phyloP scores from a whole-genome alignment of 1,140 invertebrate species.

The Hycleus cichorii region DNA sequence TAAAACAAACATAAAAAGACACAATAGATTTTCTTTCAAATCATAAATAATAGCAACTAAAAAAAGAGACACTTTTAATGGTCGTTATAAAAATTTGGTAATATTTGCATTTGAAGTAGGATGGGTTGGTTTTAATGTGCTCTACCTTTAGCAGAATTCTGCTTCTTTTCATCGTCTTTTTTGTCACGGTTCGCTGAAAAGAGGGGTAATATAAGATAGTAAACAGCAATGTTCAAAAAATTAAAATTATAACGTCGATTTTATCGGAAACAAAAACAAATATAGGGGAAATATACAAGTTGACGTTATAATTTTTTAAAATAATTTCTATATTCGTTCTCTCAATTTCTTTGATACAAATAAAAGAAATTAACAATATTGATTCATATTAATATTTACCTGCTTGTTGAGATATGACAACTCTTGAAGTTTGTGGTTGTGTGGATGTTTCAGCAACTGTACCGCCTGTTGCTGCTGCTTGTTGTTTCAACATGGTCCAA shows the following conservation, averaged over 20 bases:
- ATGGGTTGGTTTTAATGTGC: constrained; percentile 14
- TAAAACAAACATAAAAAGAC: constrained; percentile 8
- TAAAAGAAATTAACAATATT: background rate
- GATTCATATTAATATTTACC: constrained; percentile 18
- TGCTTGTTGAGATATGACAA: constrained; percentile 32
- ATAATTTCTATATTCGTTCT: background rate
- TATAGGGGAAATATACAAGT: background rate
- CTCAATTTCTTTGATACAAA: background rate
- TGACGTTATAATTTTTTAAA: background rate
- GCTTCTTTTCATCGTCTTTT: constrained; percentile 37
- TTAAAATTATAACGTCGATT: background rate
- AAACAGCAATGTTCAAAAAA: background rate
- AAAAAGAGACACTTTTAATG: constrained; percentile 9
- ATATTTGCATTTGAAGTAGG: constrained; percentile 15
- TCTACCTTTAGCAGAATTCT: constrained; percentile 36
- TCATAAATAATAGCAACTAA: constrained; percentile 12
- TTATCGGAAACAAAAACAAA: background rate
- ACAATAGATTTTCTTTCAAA: constrained; percentile 2
- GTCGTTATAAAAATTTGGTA: constrained; percentile 10
- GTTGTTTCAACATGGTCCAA: constrained; percentile 99
- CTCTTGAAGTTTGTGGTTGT: constrained; percentile 33
- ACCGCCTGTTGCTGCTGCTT: constrained; percentile 39
- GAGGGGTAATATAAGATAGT: constrained; percentile 18
- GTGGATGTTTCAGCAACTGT: constrained; percentile 21
- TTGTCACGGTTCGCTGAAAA: constrained; percentile 37